phyloP scores from a whole-genome alignment of 2,888 invertebrate genomes.

The Lypha dubia region DNA sequence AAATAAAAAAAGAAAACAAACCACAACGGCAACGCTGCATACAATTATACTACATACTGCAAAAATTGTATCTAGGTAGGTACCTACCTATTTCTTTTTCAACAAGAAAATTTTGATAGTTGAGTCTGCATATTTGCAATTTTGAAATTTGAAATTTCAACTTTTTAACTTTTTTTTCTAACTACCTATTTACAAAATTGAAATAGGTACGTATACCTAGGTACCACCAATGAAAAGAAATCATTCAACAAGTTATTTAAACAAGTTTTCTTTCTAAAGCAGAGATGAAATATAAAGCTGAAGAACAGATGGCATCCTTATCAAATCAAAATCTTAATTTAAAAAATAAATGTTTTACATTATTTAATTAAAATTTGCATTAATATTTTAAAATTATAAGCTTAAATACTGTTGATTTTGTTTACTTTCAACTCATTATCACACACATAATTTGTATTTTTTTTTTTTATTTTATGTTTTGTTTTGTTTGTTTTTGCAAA shows the following conservation, averaged over 20 bases:
- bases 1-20: background rate
- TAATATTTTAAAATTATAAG: slow-evolving; percentile 8
- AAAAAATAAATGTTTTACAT: background rate
- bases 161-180: slow-evolving; percentile 28
- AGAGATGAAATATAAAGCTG: no score
- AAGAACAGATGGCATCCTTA: background rate
- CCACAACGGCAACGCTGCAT: background rate
- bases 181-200: slow-evolving; percentile 1
- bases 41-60: background rate
- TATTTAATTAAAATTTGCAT: background rate
- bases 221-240: background rate
- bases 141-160: background rate
- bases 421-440: slow-evolving; percentile 31
- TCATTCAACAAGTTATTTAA: background rate
- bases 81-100: background rate
- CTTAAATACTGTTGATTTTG: slow-evolving; percentile 14
- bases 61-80: no score
- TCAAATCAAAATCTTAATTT: background rate
- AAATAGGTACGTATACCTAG: no score
- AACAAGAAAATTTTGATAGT: slow-evolving; percentile 35
- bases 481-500: background rate
- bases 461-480: background rate
- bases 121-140: background rate
- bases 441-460: background rate
- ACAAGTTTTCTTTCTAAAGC: no score